These are phyloP conservation scores for Hystrix cristata DNA, from an alignment of 2,113 vertebrate species.

Conservation along the genomic window DNA sequence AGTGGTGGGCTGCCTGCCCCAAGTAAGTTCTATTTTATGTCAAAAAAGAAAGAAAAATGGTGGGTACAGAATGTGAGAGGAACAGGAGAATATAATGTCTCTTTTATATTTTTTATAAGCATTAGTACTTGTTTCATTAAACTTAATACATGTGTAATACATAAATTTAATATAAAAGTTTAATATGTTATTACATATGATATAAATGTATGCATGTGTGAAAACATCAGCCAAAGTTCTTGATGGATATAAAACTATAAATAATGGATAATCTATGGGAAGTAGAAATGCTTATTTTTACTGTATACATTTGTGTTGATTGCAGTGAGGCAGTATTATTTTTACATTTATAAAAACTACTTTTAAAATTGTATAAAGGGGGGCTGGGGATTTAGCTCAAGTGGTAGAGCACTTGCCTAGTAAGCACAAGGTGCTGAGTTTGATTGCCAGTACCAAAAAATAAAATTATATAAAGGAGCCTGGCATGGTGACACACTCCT, in stretches of 20 bases:
- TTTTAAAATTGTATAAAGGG: not conserved
- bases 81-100: not conserved
- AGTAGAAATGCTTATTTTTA: not conserved
- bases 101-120: constrained; percentile 34
- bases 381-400: too few relatives aligned
- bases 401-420: too few relatives aligned
- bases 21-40: constrained; percentile 82
- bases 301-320: not conserved
- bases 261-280: not conserved
- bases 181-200: not conserved
- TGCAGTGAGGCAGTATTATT: not conserved
- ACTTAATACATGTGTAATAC: not conserved
- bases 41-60: not conserved
- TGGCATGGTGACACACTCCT: not conserved
- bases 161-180: not conserved
- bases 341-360: not conserved
- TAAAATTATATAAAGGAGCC: not conserved
- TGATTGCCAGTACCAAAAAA: too few relatives aligned
- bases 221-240: not conserved
- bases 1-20: constrained; percentile 88
- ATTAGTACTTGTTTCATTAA: not conserved
- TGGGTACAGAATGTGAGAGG: constrained; percentile 21
- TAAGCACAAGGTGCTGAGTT: too few relatives aligned
- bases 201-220: not conserved
- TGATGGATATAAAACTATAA: not conserved